A percentile compares a stretch with the other conserved stretches of the same genome.
Conservation (phyloP, 2,113 vertebrate genomes). For the Elephantulus edwardii region DNA sequence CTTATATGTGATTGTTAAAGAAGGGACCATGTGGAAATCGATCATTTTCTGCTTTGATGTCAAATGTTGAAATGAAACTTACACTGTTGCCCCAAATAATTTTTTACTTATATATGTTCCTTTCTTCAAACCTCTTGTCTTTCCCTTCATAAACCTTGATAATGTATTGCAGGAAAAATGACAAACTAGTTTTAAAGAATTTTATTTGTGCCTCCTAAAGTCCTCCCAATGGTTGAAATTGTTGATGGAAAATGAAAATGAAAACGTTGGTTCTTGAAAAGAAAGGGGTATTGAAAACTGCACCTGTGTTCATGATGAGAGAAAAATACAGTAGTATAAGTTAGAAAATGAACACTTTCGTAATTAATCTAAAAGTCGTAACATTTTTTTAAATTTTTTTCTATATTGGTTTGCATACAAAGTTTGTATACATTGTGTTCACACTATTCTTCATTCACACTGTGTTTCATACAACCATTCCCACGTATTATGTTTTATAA, state of each 20-base stretch:
- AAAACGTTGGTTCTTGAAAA: constrained; percentile 20
- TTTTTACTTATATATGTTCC: neutral
- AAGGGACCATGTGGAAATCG: neutral
- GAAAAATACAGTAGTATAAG: neutral
- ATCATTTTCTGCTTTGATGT: neutral
- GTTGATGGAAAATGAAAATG: constrained; percentile 51
- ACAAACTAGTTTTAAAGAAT: neutral
- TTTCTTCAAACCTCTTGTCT: neutral
- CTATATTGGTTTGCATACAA: no score
- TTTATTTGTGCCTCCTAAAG: neutral
- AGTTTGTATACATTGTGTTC: no score
- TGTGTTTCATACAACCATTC: no score
- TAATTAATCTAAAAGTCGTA: neutral
- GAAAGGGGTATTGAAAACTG: constrained; percentile 27
- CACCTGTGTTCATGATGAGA: neutral
- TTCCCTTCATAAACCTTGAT: neutral
- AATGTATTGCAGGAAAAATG: neutral
- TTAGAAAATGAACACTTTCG: neutral
- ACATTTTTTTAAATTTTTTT: neutral
- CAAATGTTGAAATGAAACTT: neutral
- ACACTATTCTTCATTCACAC: no score
- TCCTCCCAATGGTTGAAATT: neutral
- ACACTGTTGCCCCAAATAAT: neutral
- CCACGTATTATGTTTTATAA: no score
- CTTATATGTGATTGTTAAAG: neutral